Conservation (phyloP, 2,113 vertebrate genomes). For the Cercocebus atys region DNA sequence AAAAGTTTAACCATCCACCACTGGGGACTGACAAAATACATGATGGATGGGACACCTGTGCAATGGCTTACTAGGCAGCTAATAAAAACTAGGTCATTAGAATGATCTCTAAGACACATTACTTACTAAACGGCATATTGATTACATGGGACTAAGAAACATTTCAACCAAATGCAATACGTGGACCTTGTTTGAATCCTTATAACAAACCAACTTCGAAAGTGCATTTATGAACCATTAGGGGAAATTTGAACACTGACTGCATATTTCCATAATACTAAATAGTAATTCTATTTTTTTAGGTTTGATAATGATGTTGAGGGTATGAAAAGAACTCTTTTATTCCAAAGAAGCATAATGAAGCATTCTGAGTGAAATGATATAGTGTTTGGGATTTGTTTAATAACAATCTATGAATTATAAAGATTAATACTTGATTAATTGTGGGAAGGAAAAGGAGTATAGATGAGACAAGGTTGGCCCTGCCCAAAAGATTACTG, state of each 20-base stretch:
- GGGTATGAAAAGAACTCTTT: not conserved
- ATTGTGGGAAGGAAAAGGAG: not conserved
- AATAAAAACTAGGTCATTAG: not conserved
- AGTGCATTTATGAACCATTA: not conserved
- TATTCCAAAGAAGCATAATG: not conserved
- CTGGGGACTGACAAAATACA: not conserved
- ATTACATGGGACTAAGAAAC: not conserved
- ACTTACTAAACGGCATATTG: not conserved
- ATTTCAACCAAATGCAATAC: slow-evolving; percentile 28
- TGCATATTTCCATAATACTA: not conserved
- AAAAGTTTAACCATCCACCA: not conserved
- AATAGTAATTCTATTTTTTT: not conserved
- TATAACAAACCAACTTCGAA: slow-evolving; percentile 6
- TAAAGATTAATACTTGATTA: not conserved
- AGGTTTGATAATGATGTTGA: slow-evolving; percentile 20
- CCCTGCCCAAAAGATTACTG: not conserved
- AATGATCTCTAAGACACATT: not conserved
- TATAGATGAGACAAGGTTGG: not conserved
- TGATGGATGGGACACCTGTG: not conserved
- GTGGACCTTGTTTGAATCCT: not conserved
- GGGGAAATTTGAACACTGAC: not conserved
- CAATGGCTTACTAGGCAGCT: not conserved
- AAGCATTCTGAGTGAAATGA: not conserved
- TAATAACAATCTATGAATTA: not conserved
- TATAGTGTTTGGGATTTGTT: not conserved